Base-by-base conservation (phyloP, 2,888 invertebrate species). In the Eupithecia insigniata region DNA sequence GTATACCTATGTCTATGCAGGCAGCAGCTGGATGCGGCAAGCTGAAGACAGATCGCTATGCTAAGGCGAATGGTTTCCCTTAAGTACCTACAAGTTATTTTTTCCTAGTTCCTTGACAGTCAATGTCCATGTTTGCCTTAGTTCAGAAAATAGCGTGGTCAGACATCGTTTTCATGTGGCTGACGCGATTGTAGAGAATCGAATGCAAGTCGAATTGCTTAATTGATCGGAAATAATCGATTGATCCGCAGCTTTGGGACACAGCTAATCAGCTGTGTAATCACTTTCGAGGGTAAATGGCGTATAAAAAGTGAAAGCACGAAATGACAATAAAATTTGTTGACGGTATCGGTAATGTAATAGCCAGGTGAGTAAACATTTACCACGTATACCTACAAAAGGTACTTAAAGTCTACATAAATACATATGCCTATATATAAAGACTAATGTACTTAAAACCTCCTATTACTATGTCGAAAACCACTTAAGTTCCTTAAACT, bases 131-230 rank as follows among this genome's bases (percentile, higher is more conserved):
- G 43, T 64, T 62, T 67, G 70, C 51, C 51, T 61, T 71, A 71
- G 46, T 61, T 66, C 66, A 60, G 68, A 32, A 61, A 70, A 58
- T n/a, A 30, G 30, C 55, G 36, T 36, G 10, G 26, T 43, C 36
- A 39, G n/a, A 46, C 65, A 55, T 66, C 46, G 46, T 34, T 62
- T 22, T 55, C 28, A 18, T 68, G 7, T 34, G 67, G 67, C 74
- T 71, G 71, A 36, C 55, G 68, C 46, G 67, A 71, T 72, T 28
- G 12, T 43, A 69, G 16, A 69, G 70, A 73, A 75, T 69, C 65
- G 66, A 74, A 69, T 71, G 75, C 75, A 62, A 74, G 75, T 77
- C 75, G 75, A 78, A 79, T 75, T 71, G 78, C 66, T 78, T 70
- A 72, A 76, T 76, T 69, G 78, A 68, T 76, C 60, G 74, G 73